Evolutionary conservation across 2,888 invertebrate species (phyloP).

Genomic region (Buathra laborator): DNA sequence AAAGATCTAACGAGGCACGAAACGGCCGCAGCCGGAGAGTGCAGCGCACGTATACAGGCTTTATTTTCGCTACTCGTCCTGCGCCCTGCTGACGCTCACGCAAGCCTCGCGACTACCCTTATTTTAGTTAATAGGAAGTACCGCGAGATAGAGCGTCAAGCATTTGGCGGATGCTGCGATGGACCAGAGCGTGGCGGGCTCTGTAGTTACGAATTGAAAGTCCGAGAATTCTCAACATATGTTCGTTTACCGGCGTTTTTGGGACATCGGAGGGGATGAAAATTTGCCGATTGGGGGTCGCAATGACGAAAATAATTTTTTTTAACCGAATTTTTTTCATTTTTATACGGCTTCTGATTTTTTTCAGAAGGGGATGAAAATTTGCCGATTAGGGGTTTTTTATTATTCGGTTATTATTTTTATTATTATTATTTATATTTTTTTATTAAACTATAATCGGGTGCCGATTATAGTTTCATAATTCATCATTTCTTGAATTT

Average conservation of each 20-base stretch:
- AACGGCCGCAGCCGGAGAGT: constrained; percentile 64
- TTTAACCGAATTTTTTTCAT: neutral
- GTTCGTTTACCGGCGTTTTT: constrained; percentile 44
- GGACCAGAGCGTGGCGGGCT: constrained; percentile 81
- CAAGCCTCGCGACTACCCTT: constrained; percentile 53
- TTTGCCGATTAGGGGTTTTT: too few species aligned
- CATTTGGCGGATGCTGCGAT: constrained; percentile 77
- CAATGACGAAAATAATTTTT: too few species aligned
- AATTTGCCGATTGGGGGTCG: neutral
- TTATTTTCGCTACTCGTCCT: constrained; percentile 59
- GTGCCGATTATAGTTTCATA: too few species aligned
- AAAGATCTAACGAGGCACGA: constrained; percentile 58
- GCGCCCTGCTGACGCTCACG: constrained; percentile 65
- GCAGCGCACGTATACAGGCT: constrained; percentile 56
- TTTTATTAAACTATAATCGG: too few species aligned
- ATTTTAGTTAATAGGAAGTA: constrained; percentile 28
- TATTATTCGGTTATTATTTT: too few species aligned
- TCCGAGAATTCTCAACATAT: neutral
- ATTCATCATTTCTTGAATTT: too few species aligned
- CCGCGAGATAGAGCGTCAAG: constrained; percentile 75
- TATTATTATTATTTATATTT: too few species aligned
- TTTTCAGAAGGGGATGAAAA: too few species aligned
- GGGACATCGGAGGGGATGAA: constrained; percentile 9
- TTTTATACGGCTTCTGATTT: neutral
- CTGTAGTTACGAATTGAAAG: constrained; percentile 70